A percentile compares a stretch with the other conserved stretches of the same genome.
Conservation (phyloP, 1,140 invertebrate genomes). For the Oreohelix idahoensis region DNA sequence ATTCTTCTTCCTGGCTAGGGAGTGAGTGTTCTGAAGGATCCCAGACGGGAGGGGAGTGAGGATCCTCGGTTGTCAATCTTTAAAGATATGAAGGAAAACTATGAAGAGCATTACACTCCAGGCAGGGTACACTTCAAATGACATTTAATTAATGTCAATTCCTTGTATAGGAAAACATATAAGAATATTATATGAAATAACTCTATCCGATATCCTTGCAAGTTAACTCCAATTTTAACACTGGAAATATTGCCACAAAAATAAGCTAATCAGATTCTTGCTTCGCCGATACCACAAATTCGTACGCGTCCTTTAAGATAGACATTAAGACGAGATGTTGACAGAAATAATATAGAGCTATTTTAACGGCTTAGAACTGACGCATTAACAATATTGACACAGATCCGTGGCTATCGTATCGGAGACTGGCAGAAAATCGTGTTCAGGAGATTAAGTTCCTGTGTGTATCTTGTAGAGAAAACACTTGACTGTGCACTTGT, state of each 20-base stretch:
- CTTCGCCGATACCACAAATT: background rate
- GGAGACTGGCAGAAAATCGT: conserved; percentile 4
- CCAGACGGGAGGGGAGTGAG: too few relatives aligned
- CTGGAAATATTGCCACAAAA: background rate
- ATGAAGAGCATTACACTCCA: too few relatives aligned
- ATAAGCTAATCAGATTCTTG: background rate
- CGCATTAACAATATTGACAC: conserved; percentile 8
- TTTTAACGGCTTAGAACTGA: conserved; percentile 12
- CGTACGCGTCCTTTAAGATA: background rate
- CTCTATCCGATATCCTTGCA: too few relatives aligned
- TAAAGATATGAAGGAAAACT: too few relatives aligned
- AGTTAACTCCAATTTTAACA: too few relatives aligned
- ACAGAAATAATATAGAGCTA: background rate
- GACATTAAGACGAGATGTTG: background rate
- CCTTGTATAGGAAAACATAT: too few relatives aligned
- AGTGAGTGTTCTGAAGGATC: too few relatives aligned
- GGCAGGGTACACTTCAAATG: too few relatives aligned
- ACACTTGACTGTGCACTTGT: background rate
- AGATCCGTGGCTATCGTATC: background rate
- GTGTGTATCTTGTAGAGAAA: conserved; percentile 12
- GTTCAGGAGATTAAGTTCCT: conserved; percentile 6
- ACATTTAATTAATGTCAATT: too few relatives aligned
- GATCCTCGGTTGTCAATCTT: too few relatives aligned
- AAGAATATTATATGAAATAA: too few relatives aligned
- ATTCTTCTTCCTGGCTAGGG: too few relatives aligned